These are phyloP conservation scores for Calameuta filiformis DNA, from an alignment of 2,888 invertebrate genomes.

Conservation along the genomic window DNA sequence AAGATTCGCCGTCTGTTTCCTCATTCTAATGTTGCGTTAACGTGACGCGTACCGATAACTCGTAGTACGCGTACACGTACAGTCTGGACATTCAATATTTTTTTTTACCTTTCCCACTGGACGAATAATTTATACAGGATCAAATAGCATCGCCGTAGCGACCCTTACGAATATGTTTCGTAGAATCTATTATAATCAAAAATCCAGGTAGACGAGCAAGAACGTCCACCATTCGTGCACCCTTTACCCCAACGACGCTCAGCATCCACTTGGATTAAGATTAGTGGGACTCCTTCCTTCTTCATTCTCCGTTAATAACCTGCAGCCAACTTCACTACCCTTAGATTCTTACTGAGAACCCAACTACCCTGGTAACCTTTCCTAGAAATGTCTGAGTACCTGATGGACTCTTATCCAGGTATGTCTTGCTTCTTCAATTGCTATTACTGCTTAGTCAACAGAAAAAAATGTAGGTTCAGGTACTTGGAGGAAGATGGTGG, in stretches of 20 bases:
- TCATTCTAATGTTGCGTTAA: constrained; percentile 27
- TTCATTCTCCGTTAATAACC: neutral
- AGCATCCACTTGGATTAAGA: neutral
- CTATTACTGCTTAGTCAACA: neutral
- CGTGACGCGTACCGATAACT: neutral
- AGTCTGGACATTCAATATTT: neutral
- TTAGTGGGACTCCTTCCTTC: neutral
- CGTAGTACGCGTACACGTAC: neutral
- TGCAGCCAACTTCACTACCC: neutral
- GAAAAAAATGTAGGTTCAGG: neutral
- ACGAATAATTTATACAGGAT: neutral
- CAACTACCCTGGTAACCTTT: neutral
- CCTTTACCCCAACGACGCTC: neutral
- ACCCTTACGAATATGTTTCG: neutral
- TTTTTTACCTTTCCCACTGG: neutral
- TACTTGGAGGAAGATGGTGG: neutral
- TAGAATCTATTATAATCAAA: neutral
- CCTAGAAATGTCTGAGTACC: neutral
- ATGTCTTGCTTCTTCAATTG: neutral
- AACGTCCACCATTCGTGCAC: neutral
- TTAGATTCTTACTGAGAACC: neutral
- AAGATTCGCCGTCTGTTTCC: constrained; percentile 51
- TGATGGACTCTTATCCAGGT: neutral
- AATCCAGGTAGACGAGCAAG: neutral
- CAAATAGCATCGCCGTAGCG: neutral